A percentile compares a stretch with the other conserved stretches of the same genome.
Conservation (phyloP, 2,888 invertebrate genomes). For the Glomeris marginata region DNA sequence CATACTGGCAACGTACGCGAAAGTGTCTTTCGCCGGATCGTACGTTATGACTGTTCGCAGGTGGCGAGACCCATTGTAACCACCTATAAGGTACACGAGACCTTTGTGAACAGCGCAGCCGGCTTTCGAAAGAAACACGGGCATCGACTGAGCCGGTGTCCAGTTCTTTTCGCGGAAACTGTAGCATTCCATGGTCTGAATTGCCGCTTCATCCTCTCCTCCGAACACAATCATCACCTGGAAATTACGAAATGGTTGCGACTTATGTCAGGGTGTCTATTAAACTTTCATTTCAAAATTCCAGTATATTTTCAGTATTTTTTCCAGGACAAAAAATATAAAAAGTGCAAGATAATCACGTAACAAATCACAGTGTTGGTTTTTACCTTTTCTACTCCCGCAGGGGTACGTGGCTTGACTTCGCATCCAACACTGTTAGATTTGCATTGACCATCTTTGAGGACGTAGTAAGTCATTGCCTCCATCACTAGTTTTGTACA, state of each 20-base stretch:
- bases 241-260: too few species aligned
- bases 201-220: slow-evolving; percentile 13
- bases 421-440: neutral
- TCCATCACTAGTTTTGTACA: slow-evolving; percentile 15
- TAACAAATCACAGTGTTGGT: too few species aligned
- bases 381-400: slow-evolving; percentile 13
- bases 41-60: slow-evolving; percentile 16
- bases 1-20: slow-evolving; percentile 18
- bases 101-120: slow-evolving; percentile 11
- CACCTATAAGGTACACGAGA: slow-evolving; percentile 12
- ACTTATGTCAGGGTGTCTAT: too few species aligned
- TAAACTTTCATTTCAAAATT: too few species aligned
- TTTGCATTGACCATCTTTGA: slow-evolving; percentile 11
- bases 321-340: too few species aligned
- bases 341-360: too few species aligned
- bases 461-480: slow-evolving; percentile 13
- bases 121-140: slow-evolving; percentile 14
- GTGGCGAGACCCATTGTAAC: slow-evolving; percentile 14
- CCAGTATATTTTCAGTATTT: too few species aligned
- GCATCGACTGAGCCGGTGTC: slow-evolving; percentile 12
- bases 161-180: slow-evolving; percentile 13
- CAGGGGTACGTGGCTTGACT: slow-evolving; percentile 9
- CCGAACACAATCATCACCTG: slow-evolving; percentile 14
- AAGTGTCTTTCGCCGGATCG: slow-evolving; percentile 17
- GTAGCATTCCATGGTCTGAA: slow-evolving; percentile 14